Evolutionary conservation across 92 coral and sea anemone genomes (phyloP), one percentile per base, ranked within the genome.

Genomic region (Actinostola sp.): DNA sequence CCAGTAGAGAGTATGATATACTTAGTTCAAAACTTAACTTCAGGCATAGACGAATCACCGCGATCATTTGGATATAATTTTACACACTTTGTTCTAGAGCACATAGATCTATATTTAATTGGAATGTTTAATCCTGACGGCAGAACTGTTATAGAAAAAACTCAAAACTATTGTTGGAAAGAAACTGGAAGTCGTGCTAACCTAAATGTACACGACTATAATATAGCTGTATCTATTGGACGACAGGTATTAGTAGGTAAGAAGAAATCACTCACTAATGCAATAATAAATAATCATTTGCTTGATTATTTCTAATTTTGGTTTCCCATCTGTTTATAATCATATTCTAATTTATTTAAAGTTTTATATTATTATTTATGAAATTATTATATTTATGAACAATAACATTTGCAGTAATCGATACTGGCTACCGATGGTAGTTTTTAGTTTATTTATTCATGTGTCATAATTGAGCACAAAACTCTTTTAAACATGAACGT

Each of bases 121-220:
- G 88, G 89, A 0, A 31, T 91, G 42, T 34, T 87, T 15, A 91
- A 91, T 53, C 97, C 97, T 20, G 97, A 91, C 67, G 97, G 97
- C 4, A 66, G 97, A 33, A 32, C 66, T 19, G 54, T 79, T 34
- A 63, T 91, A 6, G 97, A 91, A 80, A 76, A 56, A 63, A 91
- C 92, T 5, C 48, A 54, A 15, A 83, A 87, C 42, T 77, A 88
- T 49, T 91, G 97, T 68, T 87, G 92, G 92, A 83, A 59, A 38
- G 81, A 66, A 13, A 90, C 97, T 15, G 86, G 85, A 43, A 90
- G 77, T 54, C 50, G 57, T 29, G 84, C 83, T 70, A 88, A 87
- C 67, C 73, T 90, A 20, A 90, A 90, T 57, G 8, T 54, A 11
- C 43, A 66, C 9, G 62, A 52, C 31, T 24, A 31, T 23, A 63